Evolutionary conservation across 2,888 invertebrate species (phyloP), one percentile per base, ranked within the genome.

Genomic region (Oscheius sp.): DNA sequence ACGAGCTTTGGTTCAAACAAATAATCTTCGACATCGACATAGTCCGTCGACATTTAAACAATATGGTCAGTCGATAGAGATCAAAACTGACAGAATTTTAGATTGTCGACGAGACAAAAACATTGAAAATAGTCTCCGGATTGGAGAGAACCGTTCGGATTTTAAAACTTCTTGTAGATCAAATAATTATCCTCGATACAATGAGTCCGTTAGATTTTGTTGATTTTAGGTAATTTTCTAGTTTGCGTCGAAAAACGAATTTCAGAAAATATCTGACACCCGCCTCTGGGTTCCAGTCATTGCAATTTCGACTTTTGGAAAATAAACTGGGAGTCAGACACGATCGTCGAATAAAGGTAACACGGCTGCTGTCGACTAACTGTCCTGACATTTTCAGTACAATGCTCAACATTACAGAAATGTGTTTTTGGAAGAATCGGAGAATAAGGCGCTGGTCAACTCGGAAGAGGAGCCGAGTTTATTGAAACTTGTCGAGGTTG

Each of bases 1-100:
- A 98, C 90, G 99, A 99, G 90, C 91, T 99, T 3, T 99, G 98
- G 99, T 99, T 99, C 91, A 99, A 99, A 89, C 98, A 99, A 91
- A 96, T 99, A 64, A 93, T 99, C 77, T 96, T 93, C 89, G 99
- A 99, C 88, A 91, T 99, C 87, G 97, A 99, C 89, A 96, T 96
- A 0, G 93, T 99, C 35, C 91, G 96, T 53, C 90, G 92, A 1
- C 91, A 96, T 70, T 93, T 99, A 87, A 79, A 85, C 70, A 82
- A 85, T 59, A 77, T 77, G 21, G 85, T 85, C 66, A 72, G 61
- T 69, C 29, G 13, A 23, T 18, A 7, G 21, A 16, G n/a, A 13
- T 35, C 2, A 49, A 25, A 3, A 16, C 3, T 1, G 13, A 5
- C 3, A 46, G 23, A 27, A n/a, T 29, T 82, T 12, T 88, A 92